phyloP scores from a whole-genome alignment of 1,140 invertebrate species.

The Scaptomyza montana region DNA sequence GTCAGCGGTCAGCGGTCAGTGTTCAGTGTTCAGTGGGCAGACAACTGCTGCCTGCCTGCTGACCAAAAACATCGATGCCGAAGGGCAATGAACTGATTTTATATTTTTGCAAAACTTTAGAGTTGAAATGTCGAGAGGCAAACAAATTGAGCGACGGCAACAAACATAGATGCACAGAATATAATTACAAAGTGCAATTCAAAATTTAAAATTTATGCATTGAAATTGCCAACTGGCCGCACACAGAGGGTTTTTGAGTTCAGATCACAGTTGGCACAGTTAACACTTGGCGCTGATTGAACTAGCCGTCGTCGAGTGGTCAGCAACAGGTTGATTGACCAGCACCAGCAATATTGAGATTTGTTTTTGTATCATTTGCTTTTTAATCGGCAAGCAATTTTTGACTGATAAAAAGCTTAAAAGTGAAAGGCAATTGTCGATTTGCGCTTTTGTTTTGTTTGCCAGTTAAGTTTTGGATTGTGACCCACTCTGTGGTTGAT shows the following conservation, averaged over 20 bases:
- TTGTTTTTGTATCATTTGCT: conserved; percentile 14
- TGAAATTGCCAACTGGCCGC: conserved; percentile 8
- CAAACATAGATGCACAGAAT: not conserved
- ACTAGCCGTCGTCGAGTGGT: not conserved
- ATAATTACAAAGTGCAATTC: conserved; percentile 9
- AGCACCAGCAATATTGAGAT: conserved; percentile 1
- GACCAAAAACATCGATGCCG: conserved; percentile 9
- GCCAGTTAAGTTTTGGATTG: not conserved
- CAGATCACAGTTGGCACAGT: conserved; percentile 5
- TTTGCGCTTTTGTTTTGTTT: conserved; percentile 4
- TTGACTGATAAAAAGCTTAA: conserved; percentile 6
- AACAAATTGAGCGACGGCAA: not conserved
- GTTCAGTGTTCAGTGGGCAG: too few relatives aligned
- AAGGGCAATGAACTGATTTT: conserved; percentile 26
- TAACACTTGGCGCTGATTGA: conserved; percentile 15
- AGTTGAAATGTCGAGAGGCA: conserved; percentile 31
- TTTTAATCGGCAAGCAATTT: conserved; percentile 16
- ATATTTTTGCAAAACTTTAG: not conserved
- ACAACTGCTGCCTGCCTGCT: too few relatives aligned
- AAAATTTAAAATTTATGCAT: conserved; percentile 2
- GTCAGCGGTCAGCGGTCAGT: too few relatives aligned
- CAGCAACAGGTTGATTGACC: conserved; percentile 44
- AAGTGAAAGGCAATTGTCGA: conserved; percentile 40
- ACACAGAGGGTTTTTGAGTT: not conserved
- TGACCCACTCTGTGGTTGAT: not conserved